Evolutionary conservation across 2,888 invertebrate genomes (phyloP).

Genomic region (Limnephilus auricula): DNA sequence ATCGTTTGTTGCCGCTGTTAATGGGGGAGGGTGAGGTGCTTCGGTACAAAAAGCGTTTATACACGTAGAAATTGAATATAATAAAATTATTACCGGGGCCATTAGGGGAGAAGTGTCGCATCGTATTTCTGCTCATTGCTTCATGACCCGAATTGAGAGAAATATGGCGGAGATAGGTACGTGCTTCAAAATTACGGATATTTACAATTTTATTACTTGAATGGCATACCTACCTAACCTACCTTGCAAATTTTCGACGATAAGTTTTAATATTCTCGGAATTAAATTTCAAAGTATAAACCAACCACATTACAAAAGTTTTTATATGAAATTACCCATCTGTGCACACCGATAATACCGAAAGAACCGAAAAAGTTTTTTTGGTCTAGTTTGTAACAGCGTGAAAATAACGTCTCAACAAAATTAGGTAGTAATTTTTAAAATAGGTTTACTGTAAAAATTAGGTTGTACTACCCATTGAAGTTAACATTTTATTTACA

Average conservation of each 20-base stretch:
- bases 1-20: slow-evolving; percentile 34
- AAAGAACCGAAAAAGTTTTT: no score
- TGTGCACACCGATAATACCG: no score
- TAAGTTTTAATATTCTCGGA: not conserved
- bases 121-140: slow-evolving; percentile 54
- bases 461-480: no score
- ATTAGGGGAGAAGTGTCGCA: slow-evolving; percentile 62
- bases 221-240: not conserved
- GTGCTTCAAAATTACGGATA: not conserved
- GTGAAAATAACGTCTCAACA: no score
- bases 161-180: not conserved
- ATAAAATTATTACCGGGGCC: slow-evolving; percentile 64
- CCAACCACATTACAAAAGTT: no score
- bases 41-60: slow-evolving; percentile 57
- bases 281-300: no score
- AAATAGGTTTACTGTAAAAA: no score
- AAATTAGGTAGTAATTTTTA: no score
- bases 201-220: not conserved
- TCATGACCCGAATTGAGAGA: slow-evolving; percentile 25
- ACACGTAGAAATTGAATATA: slow-evolving; percentile 64
- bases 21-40: slow-evolving; percentile 9
- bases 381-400: no score
- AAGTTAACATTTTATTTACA: no score
- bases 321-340: no score
- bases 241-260: not conserved